Percentiles rank a stretch among this genome's conserved stretches.
phyloP scores from a whole-genome alignment of 2,113 vertebrate genomes.

The Aphyosemion australe region DNA sequence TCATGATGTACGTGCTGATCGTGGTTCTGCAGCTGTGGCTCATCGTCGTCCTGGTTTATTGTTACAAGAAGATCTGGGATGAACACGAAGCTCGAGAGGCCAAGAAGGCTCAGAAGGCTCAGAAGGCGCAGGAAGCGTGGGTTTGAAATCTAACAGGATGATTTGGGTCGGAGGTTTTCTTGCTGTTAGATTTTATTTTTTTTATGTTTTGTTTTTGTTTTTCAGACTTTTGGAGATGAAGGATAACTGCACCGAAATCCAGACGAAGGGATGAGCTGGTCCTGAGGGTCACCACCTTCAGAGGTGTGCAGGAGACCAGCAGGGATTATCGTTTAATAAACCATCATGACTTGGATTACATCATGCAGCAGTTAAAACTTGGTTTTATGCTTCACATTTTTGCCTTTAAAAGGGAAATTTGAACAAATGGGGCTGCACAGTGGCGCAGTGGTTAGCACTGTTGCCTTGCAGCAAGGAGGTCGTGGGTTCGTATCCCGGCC shows the following conservation, averaged over 20 bases:
- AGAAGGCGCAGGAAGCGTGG: slow-evolving; percentile 77
- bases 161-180: background rate
- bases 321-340: no score
- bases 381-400: no score
- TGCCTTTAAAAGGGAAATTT: no score
- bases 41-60: slow-evolving; percentile 85
- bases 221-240: slow-evolving; percentile 63
- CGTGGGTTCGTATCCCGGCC: no score
- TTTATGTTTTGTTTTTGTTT: background rate
- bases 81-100: slow-evolving; percentile 80
- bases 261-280: slow-evolving; percentile 55
- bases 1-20: slow-evolving; percentile 91
- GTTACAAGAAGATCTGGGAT: slow-evolving; percentile 86
- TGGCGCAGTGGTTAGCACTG: no score
- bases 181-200: slow-evolving; percentile 3
- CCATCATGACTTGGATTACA: no score
- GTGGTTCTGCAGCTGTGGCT: slow-evolving; percentile 89
- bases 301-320: no score
- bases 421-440: no score
- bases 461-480: no score
- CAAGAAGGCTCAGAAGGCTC: slow-evolving; percentile 61
- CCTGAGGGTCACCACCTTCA: no score
- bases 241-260: slow-evolving; percentile 69
- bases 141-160: slow-evolving; percentile 27
- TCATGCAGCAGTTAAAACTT: no score